Conservation (phyloP, 1,140 invertebrate genomes). For the Drosophila prosaltans region DNA sequence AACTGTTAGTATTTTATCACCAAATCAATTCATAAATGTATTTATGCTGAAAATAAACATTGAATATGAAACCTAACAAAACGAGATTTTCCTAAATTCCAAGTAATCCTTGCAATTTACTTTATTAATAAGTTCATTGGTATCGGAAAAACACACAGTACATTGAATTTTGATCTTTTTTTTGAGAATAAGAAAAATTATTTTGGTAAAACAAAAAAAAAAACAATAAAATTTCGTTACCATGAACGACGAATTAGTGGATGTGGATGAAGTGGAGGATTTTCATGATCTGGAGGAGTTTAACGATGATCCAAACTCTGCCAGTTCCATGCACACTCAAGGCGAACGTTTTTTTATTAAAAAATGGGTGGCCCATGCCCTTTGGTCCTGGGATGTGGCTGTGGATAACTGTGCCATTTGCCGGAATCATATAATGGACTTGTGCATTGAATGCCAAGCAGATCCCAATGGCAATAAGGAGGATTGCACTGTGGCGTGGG, state of each 20-base stretch:
- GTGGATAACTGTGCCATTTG: slow-evolving; percentile 99
- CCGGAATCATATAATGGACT: slow-evolving; percentile 99
- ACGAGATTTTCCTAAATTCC: slow-evolving; percentile 47
- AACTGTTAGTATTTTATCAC: slow-evolving; percentile 82
- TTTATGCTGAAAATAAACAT: slow-evolving; percentile 60
- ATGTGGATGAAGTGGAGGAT: slow-evolving; percentile 61
- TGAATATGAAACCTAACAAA: slow-evolving; percentile 35
- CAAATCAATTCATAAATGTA: slow-evolving; percentile 76
- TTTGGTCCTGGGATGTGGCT: slow-evolving; percentile 99
- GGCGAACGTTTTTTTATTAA: slow-evolving; percentile 93
- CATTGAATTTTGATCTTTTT: background rate
- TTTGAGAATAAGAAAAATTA: slow-evolving; percentile 3
- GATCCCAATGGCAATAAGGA: slow-evolving; percentile 99
- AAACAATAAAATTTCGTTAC: slow-evolving; percentile 3
- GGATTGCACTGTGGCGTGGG: slow-evolving; percentile 99
- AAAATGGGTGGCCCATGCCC: slow-evolving; percentile 98
- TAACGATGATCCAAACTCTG: slow-evolving; percentile 86
- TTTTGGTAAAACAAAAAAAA: background rate
- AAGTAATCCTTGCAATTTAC: background rate
- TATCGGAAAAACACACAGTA: background rate
- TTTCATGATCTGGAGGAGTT: slow-evolving; percentile 67
- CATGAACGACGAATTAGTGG: slow-evolving; percentile 87
- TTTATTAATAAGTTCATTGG: background rate
- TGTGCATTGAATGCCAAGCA: slow-evolving; percentile 99
- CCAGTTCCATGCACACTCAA: slow-evolving; percentile 86